These are phyloP conservation scores for Notolepis coatsorum DNA, from an alignment of 2,797 vertebrate genomes.

Conservation along the genomic window DNA sequence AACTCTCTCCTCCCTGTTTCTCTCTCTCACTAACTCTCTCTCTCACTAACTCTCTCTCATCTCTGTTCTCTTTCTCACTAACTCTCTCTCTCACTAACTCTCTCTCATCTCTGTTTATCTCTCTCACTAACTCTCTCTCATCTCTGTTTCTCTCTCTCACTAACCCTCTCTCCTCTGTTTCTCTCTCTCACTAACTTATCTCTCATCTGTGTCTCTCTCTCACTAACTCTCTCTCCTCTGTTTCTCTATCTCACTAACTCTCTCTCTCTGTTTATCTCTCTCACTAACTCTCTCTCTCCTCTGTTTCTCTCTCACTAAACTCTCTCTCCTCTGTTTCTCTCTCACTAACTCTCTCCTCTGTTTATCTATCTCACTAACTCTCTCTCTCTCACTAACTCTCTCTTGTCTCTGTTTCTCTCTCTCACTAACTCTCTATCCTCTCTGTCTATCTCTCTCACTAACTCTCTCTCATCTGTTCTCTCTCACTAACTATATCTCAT, in stretches of 20 bases:
- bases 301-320: too few species aligned
- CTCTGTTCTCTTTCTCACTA: constrained; percentile 16
- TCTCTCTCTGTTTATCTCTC: constrained; percentile 28
- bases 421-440: constrained; percentile 25
- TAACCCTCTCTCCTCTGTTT: neutral
- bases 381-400: constrained; percentile 21
- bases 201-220: too few species aligned
- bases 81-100: constrained; percentile 10
- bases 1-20: constrained; percentile 26
- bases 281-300: constrained; percentile 30
- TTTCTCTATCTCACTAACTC: constrained; percentile 7
- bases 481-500: too few species aligned
- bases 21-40: constrained; percentile 14
- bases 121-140: constrained; percentile 34
- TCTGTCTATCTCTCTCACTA: constrained; percentile 8
- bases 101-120: constrained; percentile 14
- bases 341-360: neutral
- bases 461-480: neutral
- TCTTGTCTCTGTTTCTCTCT: constrained; percentile 9
- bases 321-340: too few species aligned
- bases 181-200: too few species aligned
- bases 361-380: neutral
- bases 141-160: neutral
- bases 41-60: constrained; percentile 43
- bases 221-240: constrained; percentile 29